A percentile compares a stretch with the other conserved stretches of the same genome.
These are phyloP conservation scores for Drosophila serrata DNA, from an alignment of 1,140 invertebrate genomes.

Conservation along the genomic window DNA sequence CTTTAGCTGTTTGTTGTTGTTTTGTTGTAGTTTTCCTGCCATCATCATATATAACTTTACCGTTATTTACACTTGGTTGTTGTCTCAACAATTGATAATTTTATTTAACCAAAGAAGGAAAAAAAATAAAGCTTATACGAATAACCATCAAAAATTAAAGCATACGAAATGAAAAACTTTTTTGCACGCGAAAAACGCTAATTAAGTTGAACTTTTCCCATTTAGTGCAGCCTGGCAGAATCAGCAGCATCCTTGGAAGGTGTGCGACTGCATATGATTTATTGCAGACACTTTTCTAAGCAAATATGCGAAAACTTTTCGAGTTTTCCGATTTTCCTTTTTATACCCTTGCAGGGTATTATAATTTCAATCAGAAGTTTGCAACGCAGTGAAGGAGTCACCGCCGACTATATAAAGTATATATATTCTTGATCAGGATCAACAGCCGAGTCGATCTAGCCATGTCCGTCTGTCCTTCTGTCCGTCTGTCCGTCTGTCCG, in stretches of 20 bases:
- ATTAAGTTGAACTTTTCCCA: slow-evolving; percentile 75
- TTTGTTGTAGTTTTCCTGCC: slow-evolving; percentile 26
- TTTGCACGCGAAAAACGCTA: slow-evolving; percentile 46
- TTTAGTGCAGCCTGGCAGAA: slow-evolving; percentile 34
- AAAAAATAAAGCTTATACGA: not conserved
- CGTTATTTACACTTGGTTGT: slow-evolving; percentile 56
- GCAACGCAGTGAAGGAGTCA: too few relatives aligned
- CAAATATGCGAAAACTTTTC: slow-evolving; percentile 71
- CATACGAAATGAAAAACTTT: slow-evolving; percentile 22
- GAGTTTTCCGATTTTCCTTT: slow-evolving; percentile 3
- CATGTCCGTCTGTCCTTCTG: too few relatives aligned
- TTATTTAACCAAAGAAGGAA: slow-evolving; percentile 15
- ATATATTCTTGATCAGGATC: too few relatives aligned
- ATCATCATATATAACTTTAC: slow-evolving; percentile 51
- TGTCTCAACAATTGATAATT: slow-evolving; percentile 52
- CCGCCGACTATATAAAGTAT: too few relatives aligned
- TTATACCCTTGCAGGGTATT: too few relatives aligned
- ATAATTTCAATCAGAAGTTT: too few relatives aligned
- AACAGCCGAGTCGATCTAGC: too few relatives aligned
- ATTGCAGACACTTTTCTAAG: slow-evolving; percentile 69
- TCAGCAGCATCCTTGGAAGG: slow-evolving; percentile 1
- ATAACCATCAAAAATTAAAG: slow-evolving; percentile 21
- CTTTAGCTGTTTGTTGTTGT: slow-evolving; percentile 11
- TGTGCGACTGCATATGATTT: slow-evolving; percentile 64
- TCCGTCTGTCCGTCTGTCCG: too few relatives aligned